Base-by-base conservation (phyloP, 2,888 invertebrate genomes). In the Hartigia nigra region DNA sequence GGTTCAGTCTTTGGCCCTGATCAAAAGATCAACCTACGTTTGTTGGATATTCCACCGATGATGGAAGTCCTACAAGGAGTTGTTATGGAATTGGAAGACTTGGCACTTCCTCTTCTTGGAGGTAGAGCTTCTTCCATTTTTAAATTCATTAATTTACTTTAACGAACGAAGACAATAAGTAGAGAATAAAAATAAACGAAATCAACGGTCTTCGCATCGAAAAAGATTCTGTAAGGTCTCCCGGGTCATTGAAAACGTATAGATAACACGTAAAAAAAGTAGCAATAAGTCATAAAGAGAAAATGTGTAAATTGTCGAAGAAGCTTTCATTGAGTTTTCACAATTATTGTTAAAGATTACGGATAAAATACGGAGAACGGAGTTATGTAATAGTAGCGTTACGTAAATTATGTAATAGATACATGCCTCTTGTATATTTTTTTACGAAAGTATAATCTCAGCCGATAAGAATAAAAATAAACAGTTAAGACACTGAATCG, bases 61-160 rank as follows among this genome's bases (percentile, higher is more conserved):
- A 96, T 98, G 95, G 96, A 95, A 12, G 98, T 98, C n/a, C 93
- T 99, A n/a, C 95, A 97, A 89, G 99, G 99, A 84, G 99, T 99
- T 76, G 97, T 98, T 12, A 98, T 99, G 98, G 99, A 99, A 92
- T 93, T 99, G 79, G 95, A 96, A 80, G 99, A 99, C 92, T 98
- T 99, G 92, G 98, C 99, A 74, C 93, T 99, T 80, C 98, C 99
- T 23, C 93, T 98, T 4, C 93, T 99, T 4, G 93, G 94, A 87
- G 95, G 97, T 94, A 84, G 80, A 23, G 55, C 55, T 23, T 55
- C 55, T 23, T 55, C 55, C 55, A 55, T 55, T 23, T 55, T 55
- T 9, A 23, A 55, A 55, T 9, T 23, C 23, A 55, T 55, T 23
- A 55, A 23, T 23, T 55, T 9, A 23, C 55, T 9, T 55, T 1